Evolutionary conservation across 2,113 vertebrate genomes (phyloP).

Genomic region (Bos indicus): DNA sequence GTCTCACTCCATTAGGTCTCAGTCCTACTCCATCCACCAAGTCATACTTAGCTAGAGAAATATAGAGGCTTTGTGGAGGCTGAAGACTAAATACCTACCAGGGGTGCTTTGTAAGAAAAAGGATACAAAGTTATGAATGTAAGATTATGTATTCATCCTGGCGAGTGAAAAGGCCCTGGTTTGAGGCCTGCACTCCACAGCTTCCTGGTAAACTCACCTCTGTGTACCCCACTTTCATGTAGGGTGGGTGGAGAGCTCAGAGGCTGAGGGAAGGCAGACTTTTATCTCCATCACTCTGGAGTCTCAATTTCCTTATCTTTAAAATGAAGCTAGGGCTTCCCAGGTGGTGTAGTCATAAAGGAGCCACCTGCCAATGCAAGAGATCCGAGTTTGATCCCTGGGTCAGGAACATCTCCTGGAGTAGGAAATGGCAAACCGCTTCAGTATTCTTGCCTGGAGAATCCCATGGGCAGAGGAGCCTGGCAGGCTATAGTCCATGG

Average conservation of each 20-base stretch:
- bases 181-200: not conserved
- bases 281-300: not conserved
- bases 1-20: not conserved
- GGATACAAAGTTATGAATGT: not conserved
- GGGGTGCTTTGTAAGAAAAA: not conserved
- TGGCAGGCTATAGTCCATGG: not conserved
- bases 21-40: not conserved
- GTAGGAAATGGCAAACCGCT: not conserved
- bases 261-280: not conserved
- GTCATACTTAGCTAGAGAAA: not conserved
- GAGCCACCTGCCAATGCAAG: not conserved
- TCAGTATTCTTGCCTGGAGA: not conserved
- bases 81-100: not conserved
- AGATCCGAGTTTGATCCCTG: not conserved
- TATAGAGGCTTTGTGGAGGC: not conserved
- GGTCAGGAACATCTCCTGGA: not conserved
- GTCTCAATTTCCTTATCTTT: not conserved
- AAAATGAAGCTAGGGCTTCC: not conserved
- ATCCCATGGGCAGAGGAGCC: not conserved
- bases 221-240: accelerated
- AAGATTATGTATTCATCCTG: not conserved
- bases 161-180: not conserved
- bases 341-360: not conserved
- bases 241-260: accelerated
- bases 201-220: not conserved